These are phyloP conservation scores for Gymnoscopelus braueri DNA, from an alignment of 2,797 vertebrate species.

Conservation along the genomic window DNA sequence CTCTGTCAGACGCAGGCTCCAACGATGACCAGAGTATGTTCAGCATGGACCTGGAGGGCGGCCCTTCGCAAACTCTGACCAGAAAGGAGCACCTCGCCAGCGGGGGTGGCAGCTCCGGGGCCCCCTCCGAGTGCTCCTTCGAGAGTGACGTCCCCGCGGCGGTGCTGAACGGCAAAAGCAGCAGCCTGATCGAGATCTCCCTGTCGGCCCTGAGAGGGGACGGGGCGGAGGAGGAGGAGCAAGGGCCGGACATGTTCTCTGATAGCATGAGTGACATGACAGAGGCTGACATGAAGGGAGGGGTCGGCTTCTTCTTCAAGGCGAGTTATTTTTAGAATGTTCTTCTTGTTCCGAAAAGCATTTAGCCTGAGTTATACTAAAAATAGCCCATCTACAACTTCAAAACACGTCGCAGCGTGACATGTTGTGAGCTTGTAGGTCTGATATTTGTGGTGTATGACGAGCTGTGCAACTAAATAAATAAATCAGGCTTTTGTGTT, in stretches of 20 bases:
- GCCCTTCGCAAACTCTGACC: slow-evolving; percentile 44
- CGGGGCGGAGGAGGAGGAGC: slow-evolving; percentile 74
- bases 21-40: slow-evolving; percentile 76
- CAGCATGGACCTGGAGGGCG: slow-evolving; percentile 79
- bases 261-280: slow-evolving; percentile 85
- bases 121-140: slow-evolving; percentile 85
- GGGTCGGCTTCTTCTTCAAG: slow-evolving; percentile 93
- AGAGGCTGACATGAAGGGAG: slow-evolving; percentile 78
- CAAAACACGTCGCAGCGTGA: too few species aligned
- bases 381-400: too few species aligned
- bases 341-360: too few species aligned
- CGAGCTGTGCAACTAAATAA: too few species aligned
- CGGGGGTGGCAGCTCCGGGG: slow-evolving; percentile 81
- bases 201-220: slow-evolving; percentile 80
- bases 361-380: too few species aligned
- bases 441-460: too few species aligned
- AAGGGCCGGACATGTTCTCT: slow-evolving; percentile 71
- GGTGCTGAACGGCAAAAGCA: slow-evolving; percentile 74
- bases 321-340: slow-evolving; percentile 62
- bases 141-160: slow-evolving; percentile 80
- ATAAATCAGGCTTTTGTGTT: too few species aligned
- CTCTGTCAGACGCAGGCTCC: slow-evolving; percentile 73
- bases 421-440: too few species aligned
- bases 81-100: slow-evolving; percentile 61
- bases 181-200: slow-evolving; percentile 88